phyloP scores from a whole-genome alignment of 2,888 invertebrate species.

The Dynastes maya region DNA sequence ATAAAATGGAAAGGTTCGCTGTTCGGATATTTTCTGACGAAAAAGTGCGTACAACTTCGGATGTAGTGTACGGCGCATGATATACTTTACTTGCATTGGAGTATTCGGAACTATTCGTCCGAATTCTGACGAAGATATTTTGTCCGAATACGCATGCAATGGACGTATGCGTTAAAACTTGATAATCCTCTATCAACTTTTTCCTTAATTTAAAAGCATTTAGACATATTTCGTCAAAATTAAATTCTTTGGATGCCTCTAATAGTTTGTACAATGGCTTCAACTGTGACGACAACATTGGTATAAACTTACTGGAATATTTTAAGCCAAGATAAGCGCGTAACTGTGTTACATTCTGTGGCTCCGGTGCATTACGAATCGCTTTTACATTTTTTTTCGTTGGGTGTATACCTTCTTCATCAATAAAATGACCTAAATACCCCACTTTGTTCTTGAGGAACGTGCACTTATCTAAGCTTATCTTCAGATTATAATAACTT shows the following conservation, averaged over 20 bases:
- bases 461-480: not conserved
- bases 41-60: too few species aligned
- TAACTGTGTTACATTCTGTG: not conserved
- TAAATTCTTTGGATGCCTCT: not conserved
- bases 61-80: too few species aligned
- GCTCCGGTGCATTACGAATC: not conserved
- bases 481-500: not conserved
- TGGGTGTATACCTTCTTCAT: not conserved
- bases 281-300: not conserved
- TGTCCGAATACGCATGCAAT: too few species aligned
- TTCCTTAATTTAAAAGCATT: not conserved
- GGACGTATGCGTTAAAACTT: not conserved
- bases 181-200: not conserved
- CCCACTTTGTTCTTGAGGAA: not conserved
- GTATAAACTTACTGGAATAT: slow-evolving; percentile 4
- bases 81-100: too few species aligned
- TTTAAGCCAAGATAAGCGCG: not conserved
- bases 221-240: not conserved
- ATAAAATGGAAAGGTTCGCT: too few species aligned
- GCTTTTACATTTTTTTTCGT: not conserved
- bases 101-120: too few species aligned
- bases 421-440: not conserved
- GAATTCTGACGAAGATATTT: too few species aligned
- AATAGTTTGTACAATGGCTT: not conserved
- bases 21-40: too few species aligned